Evolutionary conservation across 2,888 invertebrate genomes (phyloP).

Genomic region (Lingula anatina): DNA sequence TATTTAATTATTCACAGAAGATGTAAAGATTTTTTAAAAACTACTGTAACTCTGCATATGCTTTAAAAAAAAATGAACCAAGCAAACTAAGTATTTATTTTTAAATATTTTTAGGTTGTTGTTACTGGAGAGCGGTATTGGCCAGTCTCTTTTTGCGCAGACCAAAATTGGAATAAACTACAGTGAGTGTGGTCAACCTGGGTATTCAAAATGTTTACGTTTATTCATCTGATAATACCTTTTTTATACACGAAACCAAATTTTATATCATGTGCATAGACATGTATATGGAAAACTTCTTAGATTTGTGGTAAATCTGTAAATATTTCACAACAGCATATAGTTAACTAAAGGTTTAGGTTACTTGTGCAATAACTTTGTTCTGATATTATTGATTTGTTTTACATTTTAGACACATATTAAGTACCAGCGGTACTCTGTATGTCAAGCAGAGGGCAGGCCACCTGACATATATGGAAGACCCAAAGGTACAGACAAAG

Average conservation of each 20-base stretch:
- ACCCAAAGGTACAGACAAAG: constrained; percentile 67
- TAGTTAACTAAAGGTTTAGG: no score
- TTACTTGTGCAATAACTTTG: no score
- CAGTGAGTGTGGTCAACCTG: no score
- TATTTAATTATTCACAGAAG: not conserved
- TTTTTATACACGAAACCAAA: no score
- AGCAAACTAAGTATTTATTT: not conserved
- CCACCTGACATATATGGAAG: constrained; percentile 78
- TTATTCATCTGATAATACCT: no score
- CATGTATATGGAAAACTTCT: no score
- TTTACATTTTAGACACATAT: constrained; percentile 55
- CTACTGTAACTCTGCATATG: not conserved
- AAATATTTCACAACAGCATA: no score
- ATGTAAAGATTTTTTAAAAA: not conserved
- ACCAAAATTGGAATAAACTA: constrained; percentile 74
- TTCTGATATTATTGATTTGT: no score
- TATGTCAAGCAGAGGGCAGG: constrained; percentile 87
- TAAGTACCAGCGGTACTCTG: constrained; percentile 53
- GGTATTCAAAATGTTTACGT: no score
- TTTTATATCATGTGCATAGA: no score
- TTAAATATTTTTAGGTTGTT: constrained; percentile 50
- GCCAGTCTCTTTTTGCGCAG: constrained; percentile 77
- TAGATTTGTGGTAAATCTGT: no score
- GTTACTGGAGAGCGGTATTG: constrained; percentile 84
- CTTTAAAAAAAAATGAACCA: no score